A percentile compares a stretch with the other conserved stretches of the same genome.
phyloP scores from a whole-genome alignment of 2,888 invertebrate species.

The Noctua janthe region DNA sequence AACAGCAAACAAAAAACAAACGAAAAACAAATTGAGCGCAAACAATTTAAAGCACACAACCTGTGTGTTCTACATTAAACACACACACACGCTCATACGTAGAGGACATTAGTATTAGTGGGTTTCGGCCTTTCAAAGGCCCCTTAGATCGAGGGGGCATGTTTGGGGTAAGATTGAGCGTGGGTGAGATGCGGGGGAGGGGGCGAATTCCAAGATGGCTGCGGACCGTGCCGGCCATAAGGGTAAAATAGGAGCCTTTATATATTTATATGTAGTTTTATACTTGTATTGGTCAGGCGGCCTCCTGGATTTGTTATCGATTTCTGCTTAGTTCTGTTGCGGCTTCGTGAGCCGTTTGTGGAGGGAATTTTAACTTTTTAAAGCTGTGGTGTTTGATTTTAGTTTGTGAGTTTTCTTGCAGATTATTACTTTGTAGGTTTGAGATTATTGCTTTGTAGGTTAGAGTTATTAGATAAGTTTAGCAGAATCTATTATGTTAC shows the following conservation, averaged over 20 bases:
- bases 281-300: conserved; percentile 86
- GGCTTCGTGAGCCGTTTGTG: conserved; percentile 25
- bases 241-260: conserved; percentile 88
- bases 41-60: conserved; percentile 73
- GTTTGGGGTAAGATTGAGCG: conserved; percentile 89
- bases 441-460: background rate
- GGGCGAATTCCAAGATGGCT: conserved; percentile 88
- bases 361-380: conserved; percentile 28
- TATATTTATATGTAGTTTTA: conserved; percentile 83
- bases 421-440: background rate
- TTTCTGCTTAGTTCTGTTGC: conserved; percentile 68
- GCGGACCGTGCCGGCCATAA: conserved; percentile 89
- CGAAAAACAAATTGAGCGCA: conserved; percentile 72
- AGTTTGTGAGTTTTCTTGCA: conserved; percentile 7
- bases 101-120: conserved; percentile 90
- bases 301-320: conserved; percentile 77
- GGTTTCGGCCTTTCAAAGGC: conserved; percentile 89
- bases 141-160: conserved; percentile 88
- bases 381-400: conserved; percentile 26
- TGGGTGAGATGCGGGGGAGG: conserved; percentile 82
- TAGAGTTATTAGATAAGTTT: background rate
- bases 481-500: background rate
- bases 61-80: conserved; percentile 69
- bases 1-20: conserved; percentile 64
- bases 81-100: conserved; percentile 76